Conservation (phyloP, 2,888 invertebrate species). For the Schizotus pectinicornis region DNA sequence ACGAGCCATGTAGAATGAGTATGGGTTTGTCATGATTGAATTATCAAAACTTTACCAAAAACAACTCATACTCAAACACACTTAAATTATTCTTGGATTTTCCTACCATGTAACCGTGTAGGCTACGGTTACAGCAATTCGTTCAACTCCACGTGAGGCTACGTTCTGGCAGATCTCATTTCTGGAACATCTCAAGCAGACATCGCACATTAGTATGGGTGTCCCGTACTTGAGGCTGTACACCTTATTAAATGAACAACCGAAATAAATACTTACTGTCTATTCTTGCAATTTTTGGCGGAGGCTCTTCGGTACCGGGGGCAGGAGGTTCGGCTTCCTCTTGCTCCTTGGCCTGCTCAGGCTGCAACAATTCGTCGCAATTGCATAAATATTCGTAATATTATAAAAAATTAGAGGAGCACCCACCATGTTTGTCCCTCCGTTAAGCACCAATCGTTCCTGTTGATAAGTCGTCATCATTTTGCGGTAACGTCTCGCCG, state of each 20-base stretch:
- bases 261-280: constrained; percentile 51
- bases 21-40: constrained; percentile 32
- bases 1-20: constrained; percentile 39
- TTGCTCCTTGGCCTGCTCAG: constrained; percentile 5
- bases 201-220: constrained; percentile 59
- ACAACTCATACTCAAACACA: constrained; percentile 53
- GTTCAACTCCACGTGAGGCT: constrained; percentile 54
- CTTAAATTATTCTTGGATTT: constrained; percentile 38
- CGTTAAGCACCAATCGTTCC: constrained; percentile 45
- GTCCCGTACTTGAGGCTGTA: constrained; percentile 48
- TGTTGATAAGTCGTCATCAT: constrained; percentile 56
- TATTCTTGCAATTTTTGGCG: constrained; percentile 42
- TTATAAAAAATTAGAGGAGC: background rate
- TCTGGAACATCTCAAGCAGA: constrained; percentile 64
- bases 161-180: constrained; percentile 56
- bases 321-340: constrained; percentile 42
- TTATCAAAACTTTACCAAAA: constrained; percentile 11
- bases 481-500: constrained; percentile 28
- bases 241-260: constrained; percentile 35
- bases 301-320: constrained; percentile 54
- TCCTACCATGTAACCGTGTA: constrained; percentile 60
- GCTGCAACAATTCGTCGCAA: background rate
- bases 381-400: background rate
- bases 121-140: constrained; percentile 55
- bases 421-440: constrained; percentile 34